These are phyloP conservation scores for Amaurobius ferox DNA, from an alignment of 2,888 invertebrate species.

Conservation along the genomic window DNA sequence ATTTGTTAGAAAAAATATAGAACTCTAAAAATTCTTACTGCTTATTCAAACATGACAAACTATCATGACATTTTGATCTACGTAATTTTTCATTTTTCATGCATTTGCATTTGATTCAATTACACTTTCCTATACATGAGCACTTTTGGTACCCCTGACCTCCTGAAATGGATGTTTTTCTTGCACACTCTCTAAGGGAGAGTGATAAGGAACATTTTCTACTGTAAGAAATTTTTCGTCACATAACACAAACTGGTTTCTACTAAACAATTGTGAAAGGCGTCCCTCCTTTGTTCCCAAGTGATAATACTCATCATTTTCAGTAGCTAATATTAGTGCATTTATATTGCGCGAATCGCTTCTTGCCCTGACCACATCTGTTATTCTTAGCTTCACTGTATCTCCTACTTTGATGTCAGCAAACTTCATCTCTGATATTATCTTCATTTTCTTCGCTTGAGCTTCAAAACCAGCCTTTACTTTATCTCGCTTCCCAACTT, in stretches of 20 bases:
- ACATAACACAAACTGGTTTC: conserved; percentile 16
- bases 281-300: conserved; percentile 20
- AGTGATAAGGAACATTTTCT: conserved; percentile 20
- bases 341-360: conserved; percentile 1
- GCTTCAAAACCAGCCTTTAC: no score
- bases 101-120: conserved; percentile 25
- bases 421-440: no score
- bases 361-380: no score
- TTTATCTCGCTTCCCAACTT: no score
- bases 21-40: conserved; percentile 15
- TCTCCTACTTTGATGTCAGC: no score
- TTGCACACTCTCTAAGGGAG: conserved; percentile 21
- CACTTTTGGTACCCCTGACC: conserved; percentile 27
- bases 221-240: conserved; percentile 26
- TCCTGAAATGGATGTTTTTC: conserved; percentile 17
- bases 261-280: conserved; percentile 3
- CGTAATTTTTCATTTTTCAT: neutral
- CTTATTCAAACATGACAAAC: conserved; percentile 22
- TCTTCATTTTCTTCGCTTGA: no score
- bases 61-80: conserved; percentile 30
- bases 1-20: conserved; percentile 27
- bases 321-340: conserved; percentile 17
- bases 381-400: no score
- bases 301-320: conserved; percentile 29
- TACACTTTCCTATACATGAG: conserved; percentile 17